Base-by-base conservation (phyloP, 2,113 vertebrate species). In the Cygnus atratus region DNA sequence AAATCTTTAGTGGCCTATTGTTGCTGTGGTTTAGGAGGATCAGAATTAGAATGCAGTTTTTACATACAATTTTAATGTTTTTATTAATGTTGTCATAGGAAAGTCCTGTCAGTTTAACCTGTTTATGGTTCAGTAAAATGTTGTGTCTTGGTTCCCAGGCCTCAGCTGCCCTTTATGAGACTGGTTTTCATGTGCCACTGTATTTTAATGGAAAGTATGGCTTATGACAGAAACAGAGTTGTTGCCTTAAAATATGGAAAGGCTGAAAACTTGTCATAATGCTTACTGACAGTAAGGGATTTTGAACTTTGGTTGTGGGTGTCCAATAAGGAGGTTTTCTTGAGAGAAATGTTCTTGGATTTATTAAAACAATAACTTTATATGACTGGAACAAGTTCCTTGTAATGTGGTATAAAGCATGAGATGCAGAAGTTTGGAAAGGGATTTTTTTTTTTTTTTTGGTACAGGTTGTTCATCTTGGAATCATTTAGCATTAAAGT, bases 381-480 rank as follows among this genome's bases (percentile, higher is more conserved):
- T 61, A 44, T 13, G 7, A 68, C 87, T 93, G 48, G 65, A 82
- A 44, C 48, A 79, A 33, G 29, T 6, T 71, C 4, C 37, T 82
- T 90, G 41, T 52, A 82, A 75, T 71, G n/a, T 71, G 35, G 25
- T 77, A 54, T 83, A 70, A 93, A 93, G 18, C 85, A 78, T 21
- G 29, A 66, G 39, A 65, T 68, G 44, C 44, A 79, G 48, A 84
- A 92, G 22, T 87, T 89, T 91, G 70, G 58, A 82, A 88, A 78
- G 29, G 9, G 65, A 25, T 37, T 18, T 71, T 79, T 79, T 46
- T 52, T 55, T 57, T 80, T 37, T 37, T 37, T 71, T 70, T 61
- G 6, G 6, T 88, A 48, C 58, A 94, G 92, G 90, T 94, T 88
- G 13, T 88, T 94, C 84, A 85, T 92, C 85, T 90, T 97, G 88